A percentile compares a stretch with the other conserved stretches of the same genome.
Conservation (phyloP, 2,888 invertebrate species). For the Tenodera sinensis region DNA sequence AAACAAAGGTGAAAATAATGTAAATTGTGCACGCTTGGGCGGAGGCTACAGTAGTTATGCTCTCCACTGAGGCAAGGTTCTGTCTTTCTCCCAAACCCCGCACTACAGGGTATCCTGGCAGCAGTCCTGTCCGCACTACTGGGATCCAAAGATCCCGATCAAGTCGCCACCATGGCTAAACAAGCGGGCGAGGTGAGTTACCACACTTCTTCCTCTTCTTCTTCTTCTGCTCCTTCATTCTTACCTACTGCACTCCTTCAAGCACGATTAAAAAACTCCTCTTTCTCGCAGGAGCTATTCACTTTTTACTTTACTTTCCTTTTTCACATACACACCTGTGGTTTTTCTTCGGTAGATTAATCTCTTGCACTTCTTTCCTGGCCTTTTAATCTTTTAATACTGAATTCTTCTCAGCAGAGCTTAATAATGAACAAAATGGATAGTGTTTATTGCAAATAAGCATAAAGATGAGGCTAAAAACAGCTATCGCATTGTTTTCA, state of each 20-base stretch:
- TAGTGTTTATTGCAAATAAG: not conserved
- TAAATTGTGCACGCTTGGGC: not conserved
- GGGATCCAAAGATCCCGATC: constrained; percentile 87
- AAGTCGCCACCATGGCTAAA: constrained; percentile 90
- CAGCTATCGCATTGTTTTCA: no score
- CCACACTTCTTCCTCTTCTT: not conserved
- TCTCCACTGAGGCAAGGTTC: constrained; percentile 17
- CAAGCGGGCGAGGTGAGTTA: constrained; percentile 90
- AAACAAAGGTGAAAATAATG: not conserved
- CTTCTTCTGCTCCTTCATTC: not conserved
- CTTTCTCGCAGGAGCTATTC: not conserved
- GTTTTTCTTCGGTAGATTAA: not conserved
- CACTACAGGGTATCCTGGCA: constrained; percentile 81
- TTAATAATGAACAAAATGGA: not conserved
- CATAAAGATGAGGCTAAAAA: no score
- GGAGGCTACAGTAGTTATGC: constrained; percentile 27
- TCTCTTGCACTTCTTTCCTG: not conserved
- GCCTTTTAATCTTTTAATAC: not conserved
- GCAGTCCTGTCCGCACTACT: constrained; percentile 87
- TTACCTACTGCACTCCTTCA: not conserved
- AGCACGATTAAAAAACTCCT: not conserved
- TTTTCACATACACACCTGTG: not conserved
- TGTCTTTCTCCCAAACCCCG: constrained; percentile 6
- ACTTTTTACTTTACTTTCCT: not conserved
- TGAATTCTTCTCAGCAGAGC: not conserved